Conservation (phyloP, 2,113 vertebrate species). For the Callaeas wilsoni region DNA sequence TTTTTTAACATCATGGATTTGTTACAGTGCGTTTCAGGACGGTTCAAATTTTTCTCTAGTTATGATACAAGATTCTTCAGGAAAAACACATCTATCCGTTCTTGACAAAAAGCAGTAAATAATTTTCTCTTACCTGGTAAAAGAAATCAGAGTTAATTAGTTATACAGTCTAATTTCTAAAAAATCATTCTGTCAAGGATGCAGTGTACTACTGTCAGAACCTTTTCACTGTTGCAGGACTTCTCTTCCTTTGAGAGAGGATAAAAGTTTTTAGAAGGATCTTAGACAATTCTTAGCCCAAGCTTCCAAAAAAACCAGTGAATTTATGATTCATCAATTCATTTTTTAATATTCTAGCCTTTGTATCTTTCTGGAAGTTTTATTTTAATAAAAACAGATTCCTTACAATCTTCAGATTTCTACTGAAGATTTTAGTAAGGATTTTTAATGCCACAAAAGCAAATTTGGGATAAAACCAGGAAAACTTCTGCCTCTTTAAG, state of each 20-base stretch:
- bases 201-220: not conserved
- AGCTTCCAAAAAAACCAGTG: not conserved
- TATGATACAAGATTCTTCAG: not conserved
- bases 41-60: not conserved
- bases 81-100: not conserved
- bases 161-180: not conserved
- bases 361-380: not conserved
- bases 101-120: not conserved
- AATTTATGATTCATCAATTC: not conserved
- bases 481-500: not conserved
- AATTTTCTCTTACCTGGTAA: not conserved
- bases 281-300: not conserved
- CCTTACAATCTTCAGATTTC: not conserved
- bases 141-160: not conserved
- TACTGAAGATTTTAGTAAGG: not conserved
- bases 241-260: not conserved
- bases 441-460: not conserved
- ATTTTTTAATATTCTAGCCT: not conserved
- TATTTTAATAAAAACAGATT: not conserved
- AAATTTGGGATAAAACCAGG: not conserved
- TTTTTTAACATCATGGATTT: not conserved
- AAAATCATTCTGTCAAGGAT: not conserved
- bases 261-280: not conserved
- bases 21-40: not conserved
- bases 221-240: not conserved